A percentile compares a stretch with the other conserved stretches of the same genome.
Evolutionary conservation across 2,113 vertebrate genomes (phyloP).

Genomic region (Danionella cerebrum): DNA sequence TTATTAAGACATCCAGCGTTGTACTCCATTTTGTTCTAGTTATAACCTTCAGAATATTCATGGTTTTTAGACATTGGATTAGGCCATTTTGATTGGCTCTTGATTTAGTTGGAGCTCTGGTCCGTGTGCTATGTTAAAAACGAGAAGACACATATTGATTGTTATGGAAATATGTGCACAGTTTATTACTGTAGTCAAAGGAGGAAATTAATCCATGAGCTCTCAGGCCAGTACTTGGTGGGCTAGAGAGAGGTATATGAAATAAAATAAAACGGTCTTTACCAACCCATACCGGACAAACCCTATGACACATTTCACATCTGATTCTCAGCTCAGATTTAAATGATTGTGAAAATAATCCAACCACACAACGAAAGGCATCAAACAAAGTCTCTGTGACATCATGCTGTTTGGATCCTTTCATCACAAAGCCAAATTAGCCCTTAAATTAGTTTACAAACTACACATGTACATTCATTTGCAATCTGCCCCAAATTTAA

Average conservation of each 20-base stretch:
- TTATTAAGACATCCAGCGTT: too few relatives aligned
- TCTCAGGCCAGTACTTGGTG: too few relatives aligned
- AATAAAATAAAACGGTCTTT: background rate
- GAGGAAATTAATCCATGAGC: conserved; percentile 1
- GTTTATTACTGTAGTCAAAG: conserved; percentile 31
- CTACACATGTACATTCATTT: background rate
- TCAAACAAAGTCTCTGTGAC: too few relatives aligned
- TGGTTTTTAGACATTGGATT: too few relatives aligned
- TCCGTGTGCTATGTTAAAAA: background rate
- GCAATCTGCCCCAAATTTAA: background rate
- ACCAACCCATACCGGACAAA: too few relatives aligned
- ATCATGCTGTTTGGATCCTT: background rate
- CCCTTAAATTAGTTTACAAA: background rate
- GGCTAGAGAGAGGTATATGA: background rate
- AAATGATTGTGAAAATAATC: background rate
- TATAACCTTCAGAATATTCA: too few relatives aligned
- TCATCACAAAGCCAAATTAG: conserved; percentile 1
- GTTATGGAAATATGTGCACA: conserved; percentile 43
- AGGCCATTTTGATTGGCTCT: too few relatives aligned
- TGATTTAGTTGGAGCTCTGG: too few relatives aligned
- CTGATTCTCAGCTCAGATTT: background rate
- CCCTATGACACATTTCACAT: too few relatives aligned
- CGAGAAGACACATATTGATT: background rate
- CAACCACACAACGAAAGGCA: too few relatives aligned
- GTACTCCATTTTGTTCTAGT: too few relatives aligned